A percentile compares a stretch with the other conserved stretches of the same genome.
phyloP scores from a whole-genome alignment of 2,113 vertebrate species.

The Danionella cerebrum region DNA sequence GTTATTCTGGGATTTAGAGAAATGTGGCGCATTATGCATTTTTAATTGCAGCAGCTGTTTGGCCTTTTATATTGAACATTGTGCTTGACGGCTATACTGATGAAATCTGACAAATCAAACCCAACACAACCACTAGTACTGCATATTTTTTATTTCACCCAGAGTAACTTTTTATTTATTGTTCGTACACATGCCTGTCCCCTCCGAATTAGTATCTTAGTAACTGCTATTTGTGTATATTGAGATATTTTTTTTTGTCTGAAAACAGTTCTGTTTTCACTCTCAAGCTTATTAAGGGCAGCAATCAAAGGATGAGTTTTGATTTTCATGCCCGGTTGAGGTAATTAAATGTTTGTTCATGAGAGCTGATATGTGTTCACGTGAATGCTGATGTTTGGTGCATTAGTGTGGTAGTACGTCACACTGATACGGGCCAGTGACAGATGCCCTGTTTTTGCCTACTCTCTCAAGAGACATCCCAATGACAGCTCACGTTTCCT shows the following conservation, averaged over 20 bases:
- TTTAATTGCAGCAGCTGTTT: constrained; percentile 72
- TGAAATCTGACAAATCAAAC: constrained; percentile 56
- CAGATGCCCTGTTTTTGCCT: constrained; percentile 36
- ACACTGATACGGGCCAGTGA: constrained; percentile 36
- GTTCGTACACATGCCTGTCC: background rate
- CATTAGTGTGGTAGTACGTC: constrained; percentile 24
- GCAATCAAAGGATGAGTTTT: constrained; percentile 36
- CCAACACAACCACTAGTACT: constrained; percentile 1
- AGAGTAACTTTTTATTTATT: background rate
- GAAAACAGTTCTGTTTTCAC: constrained; percentile 23
- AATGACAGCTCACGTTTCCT: constrained; percentile 33
- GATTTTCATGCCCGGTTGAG: constrained; percentile 36
- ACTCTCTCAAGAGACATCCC: constrained; percentile 15
- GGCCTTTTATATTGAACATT: constrained; percentile 57
- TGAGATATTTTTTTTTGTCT: constrained; percentile 40
- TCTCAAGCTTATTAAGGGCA: constrained; percentile 36
- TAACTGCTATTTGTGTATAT: background rate
- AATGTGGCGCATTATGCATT: constrained; percentile 67
- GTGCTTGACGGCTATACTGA: constrained; percentile 55
- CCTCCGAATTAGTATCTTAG: background rate
- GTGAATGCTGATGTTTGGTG: constrained; percentile 34
- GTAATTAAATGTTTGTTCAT: constrained; percentile 56
- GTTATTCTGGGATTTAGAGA: constrained; percentile 67
- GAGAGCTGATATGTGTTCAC: constrained; percentile 46
- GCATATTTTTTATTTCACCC: background rate